Evolutionary conservation across 2,888 invertebrate species (phyloP).

Genomic region (Meta bourneti): DNA sequence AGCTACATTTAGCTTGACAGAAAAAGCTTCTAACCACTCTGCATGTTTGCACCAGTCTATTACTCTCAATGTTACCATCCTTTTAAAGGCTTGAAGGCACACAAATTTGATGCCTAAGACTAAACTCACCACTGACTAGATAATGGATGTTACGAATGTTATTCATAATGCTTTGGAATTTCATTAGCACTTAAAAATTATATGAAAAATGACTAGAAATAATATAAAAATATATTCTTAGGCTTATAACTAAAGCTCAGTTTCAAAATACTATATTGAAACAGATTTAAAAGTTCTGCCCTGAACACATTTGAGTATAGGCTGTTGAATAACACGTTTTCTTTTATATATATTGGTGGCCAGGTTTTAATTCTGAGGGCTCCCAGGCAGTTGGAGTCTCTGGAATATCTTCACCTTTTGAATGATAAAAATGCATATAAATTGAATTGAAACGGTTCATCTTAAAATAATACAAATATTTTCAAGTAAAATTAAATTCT

Average conservation of each 20-base stretch:
- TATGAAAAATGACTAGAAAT: neutral
- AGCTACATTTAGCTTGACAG: too few relatives aligned
- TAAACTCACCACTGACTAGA: neutral
- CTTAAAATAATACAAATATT: neutral
- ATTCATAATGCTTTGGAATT: neutral
- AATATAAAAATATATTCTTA: neutral
- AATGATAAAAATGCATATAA: neutral
- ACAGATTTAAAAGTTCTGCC: neutral
- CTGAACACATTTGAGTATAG: neutral
- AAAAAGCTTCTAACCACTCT: too few relatives aligned
- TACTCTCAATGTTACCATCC: too few relatives aligned
- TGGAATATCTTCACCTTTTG: conserved; percentile 61
- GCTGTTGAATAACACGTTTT: neutral
- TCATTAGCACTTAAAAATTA: neutral
- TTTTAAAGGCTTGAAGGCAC: neutral
- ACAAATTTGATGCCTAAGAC: neutral
- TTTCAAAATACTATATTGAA: neutral
- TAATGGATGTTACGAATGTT: neutral
- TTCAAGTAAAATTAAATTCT: neutral
- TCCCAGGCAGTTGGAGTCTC: conserved; percentile 70
- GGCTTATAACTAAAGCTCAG: neutral
- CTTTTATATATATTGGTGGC: conserved; percentile 63
- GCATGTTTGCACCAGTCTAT: too few relatives aligned
- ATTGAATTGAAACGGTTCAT: neutral
- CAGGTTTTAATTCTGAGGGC: conserved; percentile 50